phyloP scores from a whole-genome alignment of 2,113 vertebrate genomes.

The Corythoichthys haematopterus region DNA sequence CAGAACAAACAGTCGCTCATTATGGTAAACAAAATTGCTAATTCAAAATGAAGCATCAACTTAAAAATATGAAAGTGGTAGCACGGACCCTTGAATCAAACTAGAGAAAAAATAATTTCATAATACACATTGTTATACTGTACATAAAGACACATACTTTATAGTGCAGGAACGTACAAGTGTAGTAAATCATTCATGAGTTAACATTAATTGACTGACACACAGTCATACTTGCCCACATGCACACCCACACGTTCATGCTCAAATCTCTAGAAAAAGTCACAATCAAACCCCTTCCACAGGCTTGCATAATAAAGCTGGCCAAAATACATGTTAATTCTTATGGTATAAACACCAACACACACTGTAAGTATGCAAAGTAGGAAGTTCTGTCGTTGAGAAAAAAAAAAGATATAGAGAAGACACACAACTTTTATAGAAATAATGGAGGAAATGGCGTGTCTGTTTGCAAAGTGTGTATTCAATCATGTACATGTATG shows the following conservation, averaged over 20 bases:
- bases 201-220: slow-evolving; percentile 38
- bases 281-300: slow-evolving; percentile 19
- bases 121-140: slow-evolving; percentile 34
- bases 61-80: slow-evolving; percentile 44
- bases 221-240: slow-evolving; percentile 44
- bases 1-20: slow-evolving; percentile 62
- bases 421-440: slow-evolving; percentile 16
- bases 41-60: slow-evolving; percentile 9
- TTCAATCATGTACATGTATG: slow-evolving; percentile 69
- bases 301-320: slow-evolving; percentile 3
- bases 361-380: slow-evolving; percentile 1
- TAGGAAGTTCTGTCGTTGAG: background rate
- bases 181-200: slow-evolving; percentile 67
- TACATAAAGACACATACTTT: slow-evolving; percentile 40
- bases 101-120: slow-evolving; percentile 53
- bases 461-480: slow-evolving; percentile 40
- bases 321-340: slow-evolving; percentile 32
- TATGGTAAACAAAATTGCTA: slow-evolving; percentile 13
- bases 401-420: background rate
- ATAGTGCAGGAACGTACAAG: slow-evolving; percentile 73
- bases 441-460: slow-evolving; percentile 31
- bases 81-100: slow-evolving; percentile 66
- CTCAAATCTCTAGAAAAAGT: slow-evolving; percentile 19
- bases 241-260: slow-evolving; percentile 14
- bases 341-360: slow-evolving; percentile 19